A percentile compares a stretch with the other conserved stretches of the same genome.
These are phyloP conservation scores for Dinomys branickii DNA, from an alignment of 2,113 vertebrate species.

Conservation along the genomic window DNA sequence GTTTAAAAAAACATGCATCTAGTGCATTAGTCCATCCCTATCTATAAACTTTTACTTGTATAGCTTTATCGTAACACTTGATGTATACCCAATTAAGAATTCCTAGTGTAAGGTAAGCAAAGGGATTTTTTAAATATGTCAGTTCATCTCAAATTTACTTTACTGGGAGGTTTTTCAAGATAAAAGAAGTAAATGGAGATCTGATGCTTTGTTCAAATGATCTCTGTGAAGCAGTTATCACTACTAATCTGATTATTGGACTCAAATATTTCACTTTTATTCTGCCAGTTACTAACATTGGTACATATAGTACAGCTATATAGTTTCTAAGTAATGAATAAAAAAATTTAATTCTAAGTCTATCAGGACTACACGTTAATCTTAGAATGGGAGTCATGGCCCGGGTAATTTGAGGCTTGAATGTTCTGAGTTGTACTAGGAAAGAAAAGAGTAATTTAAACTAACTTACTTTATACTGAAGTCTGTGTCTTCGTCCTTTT, in stretches of 20 bases:
- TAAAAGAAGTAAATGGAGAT: constrained; percentile 1
- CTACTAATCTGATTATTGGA: neutral
- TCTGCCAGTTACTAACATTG: constrained; percentile 28
- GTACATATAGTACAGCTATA: neutral
- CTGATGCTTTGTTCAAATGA: neutral
- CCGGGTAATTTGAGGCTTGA: neutral
- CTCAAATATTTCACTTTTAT: neutral
- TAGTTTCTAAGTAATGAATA: neutral
- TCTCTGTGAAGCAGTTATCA: constrained; percentile 12
- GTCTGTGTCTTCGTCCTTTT: constrained; percentile 95
- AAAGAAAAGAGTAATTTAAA: neutral
- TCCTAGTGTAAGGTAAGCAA: neutral
- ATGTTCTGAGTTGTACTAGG: neutral
- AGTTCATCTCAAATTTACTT: constrained; percentile 21
- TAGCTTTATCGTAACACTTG: constrained; percentile 23
- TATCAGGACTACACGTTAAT: neutral
- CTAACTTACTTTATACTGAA: constrained; percentile 96
- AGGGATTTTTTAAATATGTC: neutral
- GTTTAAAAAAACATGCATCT: neutral
- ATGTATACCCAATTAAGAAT: constrained; percentile 33
- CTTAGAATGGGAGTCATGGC: neutral
- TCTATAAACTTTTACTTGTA: constrained; percentile 23
- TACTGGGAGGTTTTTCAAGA: constrained; percentile 22
- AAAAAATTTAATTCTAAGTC: neutral
- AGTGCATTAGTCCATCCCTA: neutral